Percentiles rank a stretch among this genome's conserved stretches.
These are phyloP conservation scores for Epinephelus moara DNA, from an alignment of 2,113 vertebrate species.

Conservation along the genomic window DNA sequence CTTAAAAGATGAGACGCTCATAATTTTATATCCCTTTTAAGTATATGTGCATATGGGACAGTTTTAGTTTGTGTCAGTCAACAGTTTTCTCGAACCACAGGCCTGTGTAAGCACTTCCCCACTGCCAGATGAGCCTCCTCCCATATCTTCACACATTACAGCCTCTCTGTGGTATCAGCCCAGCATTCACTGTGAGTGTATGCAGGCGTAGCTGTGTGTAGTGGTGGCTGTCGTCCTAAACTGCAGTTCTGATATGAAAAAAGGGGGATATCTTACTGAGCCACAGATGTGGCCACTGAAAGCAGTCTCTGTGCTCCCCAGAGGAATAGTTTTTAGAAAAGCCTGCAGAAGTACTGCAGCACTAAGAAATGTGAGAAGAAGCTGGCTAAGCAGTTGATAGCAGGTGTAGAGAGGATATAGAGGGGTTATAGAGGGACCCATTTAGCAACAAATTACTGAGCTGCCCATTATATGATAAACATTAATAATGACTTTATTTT, in stretches of 20 bases:
- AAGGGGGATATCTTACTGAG: conserved; percentile 37
- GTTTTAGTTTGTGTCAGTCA: conserved; percentile 2
- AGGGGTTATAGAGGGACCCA: conserved; percentile 1
- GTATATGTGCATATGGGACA: neutral
- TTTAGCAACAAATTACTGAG: conserved; percentile 27
- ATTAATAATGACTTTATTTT: conserved; percentile 3
- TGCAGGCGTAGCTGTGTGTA: conserved; percentile 43
- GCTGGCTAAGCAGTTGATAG: conserved; percentile 46
- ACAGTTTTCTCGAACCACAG: conserved; percentile 30
- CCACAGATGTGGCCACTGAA: conserved; percentile 63
- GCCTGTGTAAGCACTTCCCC: conserved; percentile 52
- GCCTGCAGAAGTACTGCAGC: conserved; percentile 33
- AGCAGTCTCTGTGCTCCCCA: conserved; percentile 41
- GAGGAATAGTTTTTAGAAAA: conserved; percentile 51
- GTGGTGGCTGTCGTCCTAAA: conserved; percentile 51
- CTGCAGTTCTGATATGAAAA: conserved; percentile 45
- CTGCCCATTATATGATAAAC: conserved; percentile 15
- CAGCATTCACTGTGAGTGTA: conserved; percentile 1
- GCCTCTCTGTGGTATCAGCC: conserved; percentile 45
- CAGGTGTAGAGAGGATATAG: conserved; percentile 4
- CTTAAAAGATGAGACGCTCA: conserved; percentile 12
- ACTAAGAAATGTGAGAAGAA: conserved; percentile 37
- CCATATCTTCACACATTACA: conserved; percentile 56
- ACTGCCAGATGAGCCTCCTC: conserved; percentile 52
- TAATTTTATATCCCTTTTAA: conserved; percentile 6